Evolutionary conservation across 1,140 invertebrate species (phyloP), one percentile per base, ranked within the genome.

Genomic region (Frieseomelitta varia): DNA sequence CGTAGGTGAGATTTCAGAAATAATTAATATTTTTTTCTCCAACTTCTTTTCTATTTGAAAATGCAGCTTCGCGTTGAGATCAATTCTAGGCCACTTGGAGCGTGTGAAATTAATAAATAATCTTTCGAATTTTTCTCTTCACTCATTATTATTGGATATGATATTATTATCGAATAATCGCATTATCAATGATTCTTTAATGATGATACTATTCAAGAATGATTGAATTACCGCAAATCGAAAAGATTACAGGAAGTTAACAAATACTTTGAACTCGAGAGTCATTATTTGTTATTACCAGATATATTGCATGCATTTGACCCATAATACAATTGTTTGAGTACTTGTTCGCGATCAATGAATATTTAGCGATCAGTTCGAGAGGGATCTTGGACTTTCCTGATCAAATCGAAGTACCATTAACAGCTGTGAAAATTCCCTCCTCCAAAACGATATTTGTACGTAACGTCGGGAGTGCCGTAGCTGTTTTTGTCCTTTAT

Each of bases 361-460:
- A 61, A 14, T 15, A 1, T 89, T 30, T 61, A 95, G 95, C 93
- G 8, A 91, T 95, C 47, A 94, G 94, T 4, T 90, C 93, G 12
- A 89, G 94, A 84, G 92, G 95, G 10, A 81, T 95, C 17, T 84
- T 95, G 10, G 93, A 95, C 80, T 90, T 95, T 71, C 95, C 95
- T 2, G 95, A 96, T 90, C 63, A 77, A 14, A 93, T 96, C n/a
- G 82, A 91, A 17, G 71, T 95, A 58, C 93, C 92, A 24, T 75
- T 82, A 1, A 93, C 93, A 55, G 92, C 94, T 4, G 93, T 95
- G 0, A 95, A 95, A 83, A 90, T 95, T 27, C 2, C 79, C 12
- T 91, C 93, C 2, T 89, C 91, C 39, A 93, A 93, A 77, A 86
- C 90, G 1, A 84, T 95, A 63, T 79, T 93, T 0, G 87, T 95